Evolutionary conservation across 1,140 invertebrate genomes (phyloP).

Genomic region (Leptopilina clavipes): DNA sequence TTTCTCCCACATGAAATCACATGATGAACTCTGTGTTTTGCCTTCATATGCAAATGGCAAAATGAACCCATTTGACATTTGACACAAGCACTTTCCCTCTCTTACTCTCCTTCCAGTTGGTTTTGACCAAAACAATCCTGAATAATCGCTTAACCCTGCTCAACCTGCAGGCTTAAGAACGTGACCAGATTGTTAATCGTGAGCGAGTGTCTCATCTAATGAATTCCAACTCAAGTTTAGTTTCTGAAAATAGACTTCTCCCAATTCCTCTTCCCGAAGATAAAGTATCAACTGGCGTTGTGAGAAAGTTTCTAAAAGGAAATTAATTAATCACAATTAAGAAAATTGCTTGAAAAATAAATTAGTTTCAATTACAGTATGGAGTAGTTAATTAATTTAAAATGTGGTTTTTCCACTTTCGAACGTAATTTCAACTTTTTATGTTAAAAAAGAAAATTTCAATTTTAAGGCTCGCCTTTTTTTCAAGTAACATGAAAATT

Average conservation of each 20-base stretch:
- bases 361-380: conserved; percentile 17
- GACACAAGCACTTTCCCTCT: conserved; percentile 53
- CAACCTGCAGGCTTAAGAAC: conserved; percentile 50
- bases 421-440: background rate
- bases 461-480: background rate
- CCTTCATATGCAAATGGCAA: conserved; percentile 46
- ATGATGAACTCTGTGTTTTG: conserved; percentile 35
- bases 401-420: background rate
- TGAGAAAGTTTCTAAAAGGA: background rate
- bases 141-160: conserved; percentile 58
- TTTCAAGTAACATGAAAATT: too few species aligned
- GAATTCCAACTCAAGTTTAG: conserved; percentile 44
- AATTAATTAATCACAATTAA: conserved; percentile 7
- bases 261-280: conserved; percentile 8
- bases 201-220: conserved; percentile 43
- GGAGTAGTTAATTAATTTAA: conserved; percentile 1
- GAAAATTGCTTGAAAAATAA: conserved; percentile 25
- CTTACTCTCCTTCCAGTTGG: background rate
- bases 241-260: conserved; percentile 52
- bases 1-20: background rate
- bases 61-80: conserved; percentile 45
- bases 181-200: conserved; percentile 53
- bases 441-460: background rate
- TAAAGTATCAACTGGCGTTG: conserved; percentile 1
- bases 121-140: conserved; percentile 58